Percentiles rank a stretch among this genome's conserved stretches.
phyloP scores from a whole-genome alignment of 2,888 invertebrate species.

The Drosophila paranaensis region DNA sequence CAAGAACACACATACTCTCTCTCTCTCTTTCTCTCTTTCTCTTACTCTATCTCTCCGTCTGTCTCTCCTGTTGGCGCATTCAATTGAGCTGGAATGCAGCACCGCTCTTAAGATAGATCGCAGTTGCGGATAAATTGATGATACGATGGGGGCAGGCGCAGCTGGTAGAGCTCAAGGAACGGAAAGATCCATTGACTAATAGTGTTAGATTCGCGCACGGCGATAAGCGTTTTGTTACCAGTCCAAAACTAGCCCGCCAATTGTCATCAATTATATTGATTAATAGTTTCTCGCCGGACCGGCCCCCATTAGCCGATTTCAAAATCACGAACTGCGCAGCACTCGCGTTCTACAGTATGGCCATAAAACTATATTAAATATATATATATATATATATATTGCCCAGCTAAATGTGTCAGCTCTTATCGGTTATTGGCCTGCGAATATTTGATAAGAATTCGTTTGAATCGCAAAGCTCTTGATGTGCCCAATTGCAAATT shows the following conservation, averaged over 20 bases:
- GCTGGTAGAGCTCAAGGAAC: conserved; percentile 46
- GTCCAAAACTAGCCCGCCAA: conserved; percentile 64
- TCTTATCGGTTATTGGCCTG: conserved; percentile 69
- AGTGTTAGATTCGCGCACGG: conserved; percentile 70
- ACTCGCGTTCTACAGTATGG: conserved; percentile 21
- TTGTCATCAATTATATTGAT: conserved; percentile 80
- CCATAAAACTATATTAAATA: conserved; percentile 22
- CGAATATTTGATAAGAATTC: conserved; percentile 53
- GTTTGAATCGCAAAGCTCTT: conserved; percentile 5
- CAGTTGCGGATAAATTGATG: conserved; percentile 72
- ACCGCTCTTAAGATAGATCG: conserved; percentile 54
- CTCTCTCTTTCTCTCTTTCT: not conserved
- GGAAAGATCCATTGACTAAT: conserved; percentile 73
- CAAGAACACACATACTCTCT: not conserved
- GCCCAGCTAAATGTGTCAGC: conserved; percentile 30
- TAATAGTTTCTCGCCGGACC: conserved; percentile 50
- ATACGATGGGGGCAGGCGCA: conserved; percentile 56
- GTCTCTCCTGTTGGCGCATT: not conserved
- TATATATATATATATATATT: not conserved
- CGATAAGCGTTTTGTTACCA: conserved; percentile 76
- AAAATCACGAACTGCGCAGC: conserved; percentile 25
- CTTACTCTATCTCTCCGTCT: not conserved
- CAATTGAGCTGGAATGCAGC: conserved; percentile 73
- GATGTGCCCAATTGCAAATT: conserved; percentile 15
- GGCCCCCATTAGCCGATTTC: conserved; percentile 5